Evolutionary conservation across 2,888 invertebrate species (phyloP), one percentile per base, ranked within the genome.

Genomic region (Gryllus longicercus): DNA sequence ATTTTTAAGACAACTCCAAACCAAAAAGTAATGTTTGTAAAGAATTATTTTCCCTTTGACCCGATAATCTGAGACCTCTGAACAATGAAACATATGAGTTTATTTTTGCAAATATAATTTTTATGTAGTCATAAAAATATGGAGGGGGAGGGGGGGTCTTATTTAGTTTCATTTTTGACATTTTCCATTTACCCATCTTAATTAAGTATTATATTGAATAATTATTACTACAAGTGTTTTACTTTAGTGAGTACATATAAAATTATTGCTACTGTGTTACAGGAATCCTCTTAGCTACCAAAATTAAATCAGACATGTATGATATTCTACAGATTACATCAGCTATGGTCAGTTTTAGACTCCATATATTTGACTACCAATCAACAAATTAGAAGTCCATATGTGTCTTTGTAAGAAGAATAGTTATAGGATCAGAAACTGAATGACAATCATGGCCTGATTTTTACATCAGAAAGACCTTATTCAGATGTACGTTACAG

Each of bases 341-440:
- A 63, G 63, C 63, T 63, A 63, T 63, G 63, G n/a, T 63, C 63
- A 63, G 63, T 63, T 63, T 63, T 63, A 18, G n/a, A 18, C 63
- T 63, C 38, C 38, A 38, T 38, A 38, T 5, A 38, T 38, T 38
- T 38, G 38, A 38, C 38, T 38, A 38, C 38, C 38, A 10, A 38
- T 38, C 38, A 38, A 38, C 38, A 63, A 63, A n/a, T 18, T 63
- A 63, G 3, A n/a, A 63, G 16, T 63, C n/a, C 16, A 63, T 63
- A 18, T 63, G 63, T 63, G 14, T 16, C 63, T 12, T 63, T n/a
- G 63, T 18, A 63, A 63, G 63, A 63, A 16, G n/a, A 63, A 63
- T 14, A 63, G 12, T 18, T 63, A 14, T 63, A 10, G 14, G 14
- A n/a, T 10, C 14, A 18, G 63, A 14, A 18, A 63, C 63, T 63